Evolutionary conservation across 2,888 invertebrate species (phyloP).

Genomic region (Branchinecta sandiegonensis): DNA sequence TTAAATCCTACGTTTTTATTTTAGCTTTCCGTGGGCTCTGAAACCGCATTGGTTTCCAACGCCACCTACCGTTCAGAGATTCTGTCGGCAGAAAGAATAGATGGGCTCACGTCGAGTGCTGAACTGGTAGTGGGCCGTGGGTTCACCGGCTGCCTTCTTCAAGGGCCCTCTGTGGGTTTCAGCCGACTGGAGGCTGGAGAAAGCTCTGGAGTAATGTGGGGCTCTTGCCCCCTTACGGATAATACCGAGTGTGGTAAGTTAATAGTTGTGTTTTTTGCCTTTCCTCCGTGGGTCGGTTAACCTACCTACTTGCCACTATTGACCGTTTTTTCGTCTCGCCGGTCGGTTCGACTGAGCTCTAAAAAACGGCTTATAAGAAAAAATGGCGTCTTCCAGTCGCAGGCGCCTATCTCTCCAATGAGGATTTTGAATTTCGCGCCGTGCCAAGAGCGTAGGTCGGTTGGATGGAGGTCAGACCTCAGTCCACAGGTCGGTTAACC

Average conservation of each 20-base stretch:
- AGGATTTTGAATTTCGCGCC: too few relatives aligned
- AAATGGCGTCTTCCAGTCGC: too few relatives aligned
- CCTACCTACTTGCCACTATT: too few relatives aligned
- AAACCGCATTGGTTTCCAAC: slow-evolving; percentile 10
- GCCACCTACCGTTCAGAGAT: slow-evolving; percentile 6
- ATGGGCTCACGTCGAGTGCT: neutral
- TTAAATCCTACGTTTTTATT: neutral
- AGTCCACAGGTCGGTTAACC: too few relatives aligned
- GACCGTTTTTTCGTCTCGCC: too few relatives aligned
- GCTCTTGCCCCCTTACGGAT: slow-evolving; percentile 55
- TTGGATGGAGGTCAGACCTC: too few relatives aligned
- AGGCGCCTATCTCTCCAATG: too few relatives aligned
- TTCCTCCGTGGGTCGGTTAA: too few relatives aligned
- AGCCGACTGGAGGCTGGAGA: neutral
- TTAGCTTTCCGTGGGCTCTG: slow-evolving; percentile 14
- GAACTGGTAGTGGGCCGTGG: slow-evolving; percentile 57
- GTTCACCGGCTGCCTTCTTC: slow-evolving; percentile 66
- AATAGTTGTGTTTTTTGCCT: too few relatives aligned
- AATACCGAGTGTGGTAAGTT: slow-evolving; percentile 35
- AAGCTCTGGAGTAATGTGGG: slow-evolving; percentile 49
- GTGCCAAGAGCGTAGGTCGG: too few relatives aligned
- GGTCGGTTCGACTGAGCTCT: too few relatives aligned
- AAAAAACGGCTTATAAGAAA: too few relatives aligned
- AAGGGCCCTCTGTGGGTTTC: slow-evolving; percentile 47
- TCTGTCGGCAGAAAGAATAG: neutral